Evolutionary conservation across 2,797 vertebrate species (phyloP).

Genomic region (Megaceryle alcyon): DNA sequence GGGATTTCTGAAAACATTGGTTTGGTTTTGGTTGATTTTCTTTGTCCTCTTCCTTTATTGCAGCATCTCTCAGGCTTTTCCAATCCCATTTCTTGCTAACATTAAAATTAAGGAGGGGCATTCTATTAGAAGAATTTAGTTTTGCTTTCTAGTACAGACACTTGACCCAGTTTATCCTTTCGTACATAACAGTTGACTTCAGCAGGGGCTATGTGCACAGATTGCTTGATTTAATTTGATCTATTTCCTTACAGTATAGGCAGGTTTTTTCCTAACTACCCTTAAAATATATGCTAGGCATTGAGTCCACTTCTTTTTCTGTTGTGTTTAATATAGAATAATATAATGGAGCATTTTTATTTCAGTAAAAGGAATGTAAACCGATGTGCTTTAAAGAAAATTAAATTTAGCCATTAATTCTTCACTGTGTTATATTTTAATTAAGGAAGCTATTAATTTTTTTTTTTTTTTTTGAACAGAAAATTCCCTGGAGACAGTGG

Average conservation of each 20-base stretch:
- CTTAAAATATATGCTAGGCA: background rate
- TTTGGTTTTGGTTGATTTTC: background rate
- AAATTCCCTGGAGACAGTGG: slow-evolving; percentile 48
- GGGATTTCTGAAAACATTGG: background rate
- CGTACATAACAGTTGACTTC: background rate
- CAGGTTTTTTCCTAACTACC: background rate
- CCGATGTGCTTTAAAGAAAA: slow-evolving; percentile 48
- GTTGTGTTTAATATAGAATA: slow-evolving; percentile 33
- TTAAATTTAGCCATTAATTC: slow-evolving; percentile 62
- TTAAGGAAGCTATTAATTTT: slow-evolving; percentile 55
- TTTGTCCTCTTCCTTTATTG: background rate
- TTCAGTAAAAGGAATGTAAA: slow-evolving; percentile 64
- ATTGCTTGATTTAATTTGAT: slow-evolving; percentile 39
- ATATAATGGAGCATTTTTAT: slow-evolving; percentile 26
- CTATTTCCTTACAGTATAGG: background rate
- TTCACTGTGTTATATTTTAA: slow-evolving; percentile 64
- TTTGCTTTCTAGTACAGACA: background rate
- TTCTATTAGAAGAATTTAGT: background rate
- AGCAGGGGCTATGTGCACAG: background rate
- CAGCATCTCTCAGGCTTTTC: background rate
- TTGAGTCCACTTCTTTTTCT: background rate
- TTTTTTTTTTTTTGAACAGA: background rate
- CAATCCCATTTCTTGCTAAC: background rate
- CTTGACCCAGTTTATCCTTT: background rate
- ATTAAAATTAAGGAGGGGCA: background rate